Evolutionary conservation across 2,797 vertebrate genomes (phyloP).

Genomic region (Eidolon dupreanum): DNA sequence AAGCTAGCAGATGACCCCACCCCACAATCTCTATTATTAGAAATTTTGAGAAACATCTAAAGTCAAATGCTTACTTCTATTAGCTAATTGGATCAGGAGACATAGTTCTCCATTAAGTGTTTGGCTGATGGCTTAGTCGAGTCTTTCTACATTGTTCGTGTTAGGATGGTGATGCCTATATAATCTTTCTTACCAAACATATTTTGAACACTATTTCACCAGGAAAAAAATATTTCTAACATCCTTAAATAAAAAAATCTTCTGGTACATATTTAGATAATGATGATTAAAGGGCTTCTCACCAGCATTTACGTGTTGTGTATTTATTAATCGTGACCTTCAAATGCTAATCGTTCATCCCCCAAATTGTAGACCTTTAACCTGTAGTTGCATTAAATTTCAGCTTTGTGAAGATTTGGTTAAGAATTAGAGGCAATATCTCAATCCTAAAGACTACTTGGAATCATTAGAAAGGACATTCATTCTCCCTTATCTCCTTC

Average conservation of each 20-base stretch:
- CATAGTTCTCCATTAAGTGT: background rate
- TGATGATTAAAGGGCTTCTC: background rate
- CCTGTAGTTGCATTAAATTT: background rate
- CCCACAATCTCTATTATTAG: background rate
- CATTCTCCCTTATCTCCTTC: background rate
- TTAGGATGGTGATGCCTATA: background rate
- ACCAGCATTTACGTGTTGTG: background rate
- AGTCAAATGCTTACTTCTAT: background rate
- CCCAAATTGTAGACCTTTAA: background rate
- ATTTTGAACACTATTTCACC: background rate
- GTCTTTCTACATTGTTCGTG: background rate
- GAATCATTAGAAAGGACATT: background rate
- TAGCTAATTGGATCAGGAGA: background rate
- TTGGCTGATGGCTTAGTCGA: background rate
- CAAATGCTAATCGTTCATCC: background rate
- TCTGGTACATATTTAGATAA: background rate
- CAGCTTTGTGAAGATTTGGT: background rate
- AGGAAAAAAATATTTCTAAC: background rate
- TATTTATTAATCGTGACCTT: background rate
- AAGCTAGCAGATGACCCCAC: background rate
- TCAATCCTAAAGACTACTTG: background rate
- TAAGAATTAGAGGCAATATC: background rate
- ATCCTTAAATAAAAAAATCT: background rate
- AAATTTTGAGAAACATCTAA: background rate
- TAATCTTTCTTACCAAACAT: background rate